Evolutionary conservation across 35 echinoderm and acorn worm species (phyloP).

Genomic region (Stichopus chloronotus): DNA sequence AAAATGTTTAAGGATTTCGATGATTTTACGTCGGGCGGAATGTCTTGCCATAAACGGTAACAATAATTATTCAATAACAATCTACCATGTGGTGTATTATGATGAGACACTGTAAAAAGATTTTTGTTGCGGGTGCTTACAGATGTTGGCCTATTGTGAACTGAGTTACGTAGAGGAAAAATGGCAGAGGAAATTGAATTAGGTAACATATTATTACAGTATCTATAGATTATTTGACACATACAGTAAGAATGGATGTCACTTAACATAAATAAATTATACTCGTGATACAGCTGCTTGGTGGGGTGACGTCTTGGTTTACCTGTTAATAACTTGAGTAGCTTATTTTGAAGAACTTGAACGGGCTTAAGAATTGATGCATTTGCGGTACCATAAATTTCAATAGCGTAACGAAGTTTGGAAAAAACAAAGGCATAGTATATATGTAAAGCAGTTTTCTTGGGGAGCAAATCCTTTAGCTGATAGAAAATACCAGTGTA

Average conservation of each 20-base stretch:
- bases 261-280: constrained; percentile 12
- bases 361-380: constrained; percentile 25
- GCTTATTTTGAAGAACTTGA: constrained; percentile 41
- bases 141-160: no score
- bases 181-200: constrained; percentile 7
- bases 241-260: constrained; percentile 19
- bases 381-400: constrained; percentile 36
- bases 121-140: no score
- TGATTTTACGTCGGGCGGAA: no score
- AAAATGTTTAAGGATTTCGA: no score
- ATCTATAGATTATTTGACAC: constrained; percentile 17
- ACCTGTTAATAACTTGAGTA: constrained; percentile 21
- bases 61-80: no score
- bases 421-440: constrained; percentile 37
- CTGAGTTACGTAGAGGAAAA: not conserved
- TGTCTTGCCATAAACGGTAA: no score
- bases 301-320: not conserved
- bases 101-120: no score
- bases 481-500: constrained; percentile 29
- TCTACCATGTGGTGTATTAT: no score
- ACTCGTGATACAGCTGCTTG: constrained; percentile 19
- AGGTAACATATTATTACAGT: constrained; percentile 4
- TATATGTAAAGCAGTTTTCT: constrained; percentile 32
- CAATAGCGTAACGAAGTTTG: constrained; percentile 31
- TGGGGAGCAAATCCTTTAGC: constrained; percentile 25